Percentiles rank a stretch among this genome's conserved stretches.
These are phyloP conservation scores for Lordiphosa andalusiaca DNA, from an alignment of 2,888 invertebrate species.

Conservation along the genomic window DNA sequence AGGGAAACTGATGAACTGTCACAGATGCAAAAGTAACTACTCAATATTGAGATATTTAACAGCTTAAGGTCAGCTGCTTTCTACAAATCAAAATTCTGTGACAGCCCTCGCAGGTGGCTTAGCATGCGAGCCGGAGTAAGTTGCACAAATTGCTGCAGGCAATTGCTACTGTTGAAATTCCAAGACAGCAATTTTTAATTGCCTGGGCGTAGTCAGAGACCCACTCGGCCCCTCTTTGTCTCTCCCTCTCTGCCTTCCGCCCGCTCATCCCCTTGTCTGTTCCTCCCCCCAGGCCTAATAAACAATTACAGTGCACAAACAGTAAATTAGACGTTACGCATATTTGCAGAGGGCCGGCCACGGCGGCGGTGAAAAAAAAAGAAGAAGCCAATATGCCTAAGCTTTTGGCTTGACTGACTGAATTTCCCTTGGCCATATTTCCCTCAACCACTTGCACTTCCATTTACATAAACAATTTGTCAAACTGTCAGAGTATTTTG, in stretches of 20 bases:
- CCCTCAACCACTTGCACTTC: conserved; percentile 48
- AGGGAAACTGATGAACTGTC: too few relatives aligned
- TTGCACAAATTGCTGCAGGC: conserved; percentile 27
- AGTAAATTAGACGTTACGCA: conserved; percentile 39
- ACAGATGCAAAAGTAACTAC: too few relatives aligned
- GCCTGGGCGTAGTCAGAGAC: conserved; percentile 29
- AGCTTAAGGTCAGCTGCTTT: too few relatives aligned
- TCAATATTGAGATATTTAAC: too few relatives aligned
- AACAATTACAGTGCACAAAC: conserved; percentile 45
- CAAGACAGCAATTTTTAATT: conserved; percentile 62
- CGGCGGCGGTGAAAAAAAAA: conserved; percentile 3
- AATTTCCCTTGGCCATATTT: conserved; percentile 39
- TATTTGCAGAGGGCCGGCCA: conserved; percentile 2
- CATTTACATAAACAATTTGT: conserved; percentile 73
- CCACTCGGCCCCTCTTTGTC: neutral
- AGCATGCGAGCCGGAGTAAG: conserved; percentile 19
- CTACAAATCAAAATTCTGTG: conserved; percentile 4
- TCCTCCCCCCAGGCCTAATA: conserved; percentile 29
- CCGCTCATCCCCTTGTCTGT: conserved; percentile 32
- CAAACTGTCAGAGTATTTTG: conserved; percentile 64
- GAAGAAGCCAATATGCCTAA: conserved; percentile 39
- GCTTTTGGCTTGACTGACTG: conserved; percentile 20
- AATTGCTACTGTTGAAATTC: conserved; percentile 54
- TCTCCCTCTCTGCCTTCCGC: neutral
- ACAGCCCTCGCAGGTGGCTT: conserved; percentile 2